phyloP scores from a whole-genome alignment of 2,797 vertebrate species.

The Phrynocephalus vlangalii region DNA sequence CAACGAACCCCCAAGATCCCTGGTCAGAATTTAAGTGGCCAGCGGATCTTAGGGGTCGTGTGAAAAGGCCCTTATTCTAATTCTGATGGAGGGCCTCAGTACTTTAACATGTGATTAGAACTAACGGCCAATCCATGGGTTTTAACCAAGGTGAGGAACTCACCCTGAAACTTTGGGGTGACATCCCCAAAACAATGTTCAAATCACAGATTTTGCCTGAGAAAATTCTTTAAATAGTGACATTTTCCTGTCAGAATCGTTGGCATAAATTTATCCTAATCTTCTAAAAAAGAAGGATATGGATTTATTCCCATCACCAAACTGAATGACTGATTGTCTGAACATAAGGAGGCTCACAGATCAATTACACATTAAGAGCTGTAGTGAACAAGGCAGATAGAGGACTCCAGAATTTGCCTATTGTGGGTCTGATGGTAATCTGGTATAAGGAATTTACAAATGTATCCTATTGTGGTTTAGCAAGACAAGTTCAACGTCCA shows the following conservation, averaged over 20 bases:
- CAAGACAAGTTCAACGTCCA: background rate
- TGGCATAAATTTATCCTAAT: background rate
- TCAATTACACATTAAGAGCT: background rate
- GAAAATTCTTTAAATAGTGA: background rate
- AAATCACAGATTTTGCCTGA: too few species aligned
- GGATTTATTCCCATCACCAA: background rate
- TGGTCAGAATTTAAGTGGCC: too few species aligned
- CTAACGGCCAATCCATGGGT: background rate
- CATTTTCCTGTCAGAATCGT: background rate
- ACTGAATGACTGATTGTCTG: background rate
- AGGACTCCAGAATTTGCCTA: background rate
- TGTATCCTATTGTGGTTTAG: background rate
- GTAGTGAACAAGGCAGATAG: background rate
- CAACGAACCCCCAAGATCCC: too few species aligned
- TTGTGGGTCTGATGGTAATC: background rate
- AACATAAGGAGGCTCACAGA: slow-evolving; percentile 13
- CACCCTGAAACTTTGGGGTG: too few species aligned
- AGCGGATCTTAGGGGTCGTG: too few species aligned
- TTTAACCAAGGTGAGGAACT: too few species aligned
- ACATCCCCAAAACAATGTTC: too few species aligned
- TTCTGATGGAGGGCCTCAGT: background rate
- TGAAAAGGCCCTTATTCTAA: background rate
- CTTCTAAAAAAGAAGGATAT: background rate
- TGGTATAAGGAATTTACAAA: background rate
- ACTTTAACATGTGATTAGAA: background rate